Base-by-base conservation (phyloP, 1,140 invertebrate genomes). In the Paraescarpia echinospica region DNA sequence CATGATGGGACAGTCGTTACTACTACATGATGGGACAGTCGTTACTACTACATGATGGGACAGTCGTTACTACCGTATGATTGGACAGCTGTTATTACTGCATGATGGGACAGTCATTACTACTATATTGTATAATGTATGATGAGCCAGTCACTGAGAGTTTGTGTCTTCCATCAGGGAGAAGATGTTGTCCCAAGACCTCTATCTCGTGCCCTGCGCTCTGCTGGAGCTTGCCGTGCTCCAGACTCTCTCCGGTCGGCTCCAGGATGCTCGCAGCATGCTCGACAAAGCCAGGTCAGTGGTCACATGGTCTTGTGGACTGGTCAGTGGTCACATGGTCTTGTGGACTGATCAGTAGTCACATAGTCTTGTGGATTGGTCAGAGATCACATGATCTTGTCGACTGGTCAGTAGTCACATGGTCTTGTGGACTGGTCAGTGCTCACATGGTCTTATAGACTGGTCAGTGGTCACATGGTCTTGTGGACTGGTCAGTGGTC, bases 201-300 rank as follows among this genome's bases (percentile, higher is more conserved):
- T 97, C 0, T 99, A 98, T 96, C 95, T 99, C 34, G 96, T 98
- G 41, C 98, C 99, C 8, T 99, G 98, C 96, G 97, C 98, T 1
- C 97, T 97, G 34, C 97, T 98, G 34, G 99, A 99, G 96, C 96
- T 99, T 91, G 98, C 98, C 31, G 96, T 98, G 93, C 96, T 99
- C 22, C 97, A 97, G 95, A 96, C 97, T 94, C 96, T 97, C 59
- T 96, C 97, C 93, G 97, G 97, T 27, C 96, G 98, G 48, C 95
- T 95, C 48, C 96, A 97, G 34, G 97, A 97, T 93, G 98, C 98
- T 6, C 97, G 97, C 90, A 95, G 97, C 33, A 97, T 97, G 90
- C 96, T 99, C 51, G 98, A 99, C 94, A 97, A 98, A 94, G 98
- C 98, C 8, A 98, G 98, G 98, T 98, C 2, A 77, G 59, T 31